phyloP scores from a whole-genome alignment of 1,140 invertebrate species.

The Maniola jurtina region DNA sequence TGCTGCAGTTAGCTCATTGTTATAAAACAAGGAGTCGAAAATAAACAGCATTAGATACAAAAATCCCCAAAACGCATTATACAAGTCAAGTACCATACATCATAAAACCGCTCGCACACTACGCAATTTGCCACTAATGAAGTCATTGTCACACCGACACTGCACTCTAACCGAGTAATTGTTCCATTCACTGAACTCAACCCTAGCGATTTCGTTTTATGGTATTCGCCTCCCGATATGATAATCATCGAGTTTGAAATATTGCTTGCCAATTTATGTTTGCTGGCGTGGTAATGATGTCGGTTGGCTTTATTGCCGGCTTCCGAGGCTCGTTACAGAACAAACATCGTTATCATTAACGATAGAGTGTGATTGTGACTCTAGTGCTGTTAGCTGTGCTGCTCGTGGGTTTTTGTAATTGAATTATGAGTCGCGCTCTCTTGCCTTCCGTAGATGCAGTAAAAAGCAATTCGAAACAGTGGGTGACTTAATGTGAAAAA shows the following conservation, averaged over 20 bases:
- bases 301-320: conserved; percentile 50
- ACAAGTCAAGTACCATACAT: conserved; percentile 28
- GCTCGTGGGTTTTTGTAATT: conserved; percentile 39
- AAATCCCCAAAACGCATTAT: conserved; percentile 33
- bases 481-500: conserved; percentile 19
- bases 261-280: conserved; percentile 61
- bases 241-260: conserved; percentile 64
- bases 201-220: conserved; percentile 61
- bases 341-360: conserved; percentile 52
- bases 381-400: conserved; percentile 35
- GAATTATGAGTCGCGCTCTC: conserved; percentile 39
- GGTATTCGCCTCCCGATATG: conserved; percentile 54
- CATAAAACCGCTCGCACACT: conserved; percentile 38
- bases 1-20: background rate
- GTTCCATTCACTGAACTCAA: conserved; percentile 55
- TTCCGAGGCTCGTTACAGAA: conserved; percentile 54
- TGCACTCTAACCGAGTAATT: conserved; percentile 53
- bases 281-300: conserved; percentile 52
- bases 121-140: conserved; percentile 58
- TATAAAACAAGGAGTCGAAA: conserved; percentile 27
- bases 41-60: conserved; percentile 31
- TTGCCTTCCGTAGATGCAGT: conserved; percentile 23
- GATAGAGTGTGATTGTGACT: conserved; percentile 43
- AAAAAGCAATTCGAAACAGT: conserved; percentile 28
- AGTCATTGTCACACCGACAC: conserved; percentile 54